phyloP scores from a whole-genome alignment of 2,888 invertebrate species.

The Sarcophaga caerulescens region DNA sequence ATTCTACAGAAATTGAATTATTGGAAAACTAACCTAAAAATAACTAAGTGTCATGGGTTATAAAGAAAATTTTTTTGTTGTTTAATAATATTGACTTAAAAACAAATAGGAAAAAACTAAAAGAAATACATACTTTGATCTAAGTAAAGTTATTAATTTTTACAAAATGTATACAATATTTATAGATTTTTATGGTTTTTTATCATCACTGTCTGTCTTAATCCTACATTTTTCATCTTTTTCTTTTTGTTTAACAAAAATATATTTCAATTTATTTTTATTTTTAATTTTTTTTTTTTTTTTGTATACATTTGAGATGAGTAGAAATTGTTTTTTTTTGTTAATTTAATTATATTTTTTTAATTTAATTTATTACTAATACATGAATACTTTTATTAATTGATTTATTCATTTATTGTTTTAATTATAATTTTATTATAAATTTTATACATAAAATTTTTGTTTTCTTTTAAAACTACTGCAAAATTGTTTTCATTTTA shows the following conservation, averaged over 20 bases:
- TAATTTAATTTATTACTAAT: slow-evolving; percentile 36
- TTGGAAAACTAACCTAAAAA: too few species aligned
- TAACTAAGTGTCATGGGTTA: too few species aligned
- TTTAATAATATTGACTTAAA: too few species aligned
- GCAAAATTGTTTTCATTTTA: slow-evolving; percentile 47
- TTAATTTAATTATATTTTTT: slow-evolving; percentile 31
- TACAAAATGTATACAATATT: too few species aligned
- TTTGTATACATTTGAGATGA: slow-evolving; percentile 4
- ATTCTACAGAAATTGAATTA: too few species aligned
- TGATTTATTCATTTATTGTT: slow-evolving; percentile 25
- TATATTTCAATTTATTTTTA: slow-evolving; percentile 26
- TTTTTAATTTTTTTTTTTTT: not conserved
- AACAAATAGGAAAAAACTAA: too few species aligned
- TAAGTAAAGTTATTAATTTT: too few species aligned
- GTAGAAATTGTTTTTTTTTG: slow-evolving; percentile 48
- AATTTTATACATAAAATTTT: slow-evolving; percentile 40
- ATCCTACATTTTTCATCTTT: not conserved
- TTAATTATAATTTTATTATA: slow-evolving; percentile 36
- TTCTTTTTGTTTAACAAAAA: slow-evolving; percentile 34
- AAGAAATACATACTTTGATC: too few species aligned
- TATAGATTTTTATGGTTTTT: not conserved
- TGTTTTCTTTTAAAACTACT: slow-evolving; percentile 38
- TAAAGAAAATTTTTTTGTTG: too few species aligned
- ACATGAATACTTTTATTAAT: slow-evolving; percentile 54
- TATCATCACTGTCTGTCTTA: slow-evolving; percentile 38